These are phyloP conservation scores for Eupithecia abbreviata DNA, from an alignment of 2,888 invertebrate genomes.

Conservation along the genomic window DNA sequence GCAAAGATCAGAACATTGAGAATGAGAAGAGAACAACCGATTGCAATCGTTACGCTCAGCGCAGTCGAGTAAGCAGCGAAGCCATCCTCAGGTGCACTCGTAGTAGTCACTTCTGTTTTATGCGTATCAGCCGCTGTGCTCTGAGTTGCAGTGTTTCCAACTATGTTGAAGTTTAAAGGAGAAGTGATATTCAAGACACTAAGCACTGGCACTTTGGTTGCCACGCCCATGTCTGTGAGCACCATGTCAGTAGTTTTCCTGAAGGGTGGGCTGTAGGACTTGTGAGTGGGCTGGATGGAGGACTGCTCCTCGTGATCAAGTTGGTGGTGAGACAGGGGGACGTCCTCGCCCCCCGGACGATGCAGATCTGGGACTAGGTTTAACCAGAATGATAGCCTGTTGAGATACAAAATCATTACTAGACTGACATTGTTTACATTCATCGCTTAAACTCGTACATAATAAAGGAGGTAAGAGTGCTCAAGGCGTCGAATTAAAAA, in stretches of 20 bases:
- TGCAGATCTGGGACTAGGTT: conserved; percentile 96
- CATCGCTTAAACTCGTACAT: neutral
- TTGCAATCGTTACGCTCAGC: conserved; percentile 95
- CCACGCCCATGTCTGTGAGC: conserved; percentile 71
- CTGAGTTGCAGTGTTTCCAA: conserved; percentile 71
- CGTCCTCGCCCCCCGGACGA: conserved; percentile 93
- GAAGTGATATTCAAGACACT: conserved; percentile 74
- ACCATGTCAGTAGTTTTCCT: conserved; percentile 83
- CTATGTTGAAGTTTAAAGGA: conserved; percentile 72
- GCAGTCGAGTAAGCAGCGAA: conserved; percentile 96
- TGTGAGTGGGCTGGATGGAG: conserved; percentile 80
- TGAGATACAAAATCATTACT: conserved; percentile 43
- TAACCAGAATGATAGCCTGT: conserved; percentile 95
- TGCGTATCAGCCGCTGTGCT: conserved; percentile 67
- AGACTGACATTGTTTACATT: neutral
- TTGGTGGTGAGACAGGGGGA: conserved; percentile 92
- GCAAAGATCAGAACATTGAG: conserved; percentile 97
- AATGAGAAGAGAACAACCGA: conserved; percentile 95
- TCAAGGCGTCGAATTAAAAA: too few species aligned
- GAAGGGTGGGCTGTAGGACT: conserved; percentile 82
- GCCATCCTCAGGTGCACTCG: conserved; percentile 90
- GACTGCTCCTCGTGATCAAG: conserved; percentile 89
- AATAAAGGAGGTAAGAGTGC: too few species aligned
- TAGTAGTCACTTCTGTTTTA: conserved; percentile 76
- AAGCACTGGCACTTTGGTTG: conserved; percentile 71